Base-by-base conservation (phyloP, 35 echinoderm and acorn worm species). In the Stichopus chloronotus region DNA sequence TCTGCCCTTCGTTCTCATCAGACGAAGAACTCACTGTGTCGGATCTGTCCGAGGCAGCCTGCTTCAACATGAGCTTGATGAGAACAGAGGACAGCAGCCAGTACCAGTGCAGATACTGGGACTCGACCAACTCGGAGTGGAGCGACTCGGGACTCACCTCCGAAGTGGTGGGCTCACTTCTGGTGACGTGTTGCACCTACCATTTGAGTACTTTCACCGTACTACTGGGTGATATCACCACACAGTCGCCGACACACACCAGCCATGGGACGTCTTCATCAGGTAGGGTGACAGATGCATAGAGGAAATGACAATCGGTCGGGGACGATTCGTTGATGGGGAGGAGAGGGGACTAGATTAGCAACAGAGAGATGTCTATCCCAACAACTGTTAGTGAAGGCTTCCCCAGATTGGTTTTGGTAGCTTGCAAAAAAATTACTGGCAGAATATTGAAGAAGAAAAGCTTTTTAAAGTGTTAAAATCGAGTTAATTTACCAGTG, bases 101-200 rank as follows among this genome's bases (percentile, higher is more conserved):
- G 52, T 97, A 97, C 17, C 92, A 95, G 54, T 97, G 96, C 78
- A 22, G 78, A 17, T 97, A 52, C 54, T 97, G 96, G 96, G 92
- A 97, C 77, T 76, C 78, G 1, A 87, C 11, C 25, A 43, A n/a
- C 4, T 79, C 61, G 22, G 57, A 78, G 24, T 97, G 96, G 96
- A 91, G 91, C 59, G 91, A 25, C 6, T 88, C 87, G 22, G 96
- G 96, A n/a, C 9, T 97, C 14, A 89, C 57, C 10, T 91, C 96
- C 6, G 59, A 90, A 13, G 8, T 79, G 22, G 20, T 91, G 59
- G 83, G 88, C 1, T 9, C n/a, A 11, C 23, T 52, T 11, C 5
- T 59, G 25, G 30, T 94, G 7, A 92, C 93, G 52, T 97, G 96
- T 79, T 74, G 86, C 5, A 81, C 92, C 0, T 76, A 57, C 57